A percentile compares a stretch with the other conserved stretches of the same genome.
Conservation (phyloP, 2,888 invertebrate species). For the Protodeltote pygarga region DNA sequence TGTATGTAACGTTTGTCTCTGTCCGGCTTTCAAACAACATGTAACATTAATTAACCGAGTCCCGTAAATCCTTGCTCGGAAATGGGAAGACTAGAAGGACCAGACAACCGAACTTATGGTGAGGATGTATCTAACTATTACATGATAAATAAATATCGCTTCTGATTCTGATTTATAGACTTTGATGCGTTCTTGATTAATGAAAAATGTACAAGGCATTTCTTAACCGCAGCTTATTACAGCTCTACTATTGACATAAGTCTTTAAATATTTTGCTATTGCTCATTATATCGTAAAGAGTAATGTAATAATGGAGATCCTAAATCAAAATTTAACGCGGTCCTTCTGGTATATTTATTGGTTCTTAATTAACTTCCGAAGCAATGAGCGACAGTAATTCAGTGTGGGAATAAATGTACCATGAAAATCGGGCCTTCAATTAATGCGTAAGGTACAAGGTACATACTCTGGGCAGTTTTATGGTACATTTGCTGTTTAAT, state of each 20-base stretch:
- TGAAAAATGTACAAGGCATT: neutral
- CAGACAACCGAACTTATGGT: too few relatives aligned
- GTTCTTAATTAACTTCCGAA: neutral
- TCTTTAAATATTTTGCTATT: too few relatives aligned
- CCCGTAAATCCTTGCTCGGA: constrained; percentile 31
- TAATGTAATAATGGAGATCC: too few relatives aligned
- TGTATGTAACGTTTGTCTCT: constrained; percentile 62
- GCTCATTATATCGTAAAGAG: too few relatives aligned
- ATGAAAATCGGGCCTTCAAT: constrained; percentile 24
- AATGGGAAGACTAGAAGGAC: constrained; percentile 14
- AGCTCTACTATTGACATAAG: too few relatives aligned
- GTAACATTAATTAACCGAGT: constrained; percentile 45
- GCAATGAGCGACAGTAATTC: constrained; percentile 17
- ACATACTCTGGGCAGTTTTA: constrained; percentile 30
- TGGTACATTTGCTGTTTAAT: constrained; percentile 34
- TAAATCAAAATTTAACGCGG: neutral
- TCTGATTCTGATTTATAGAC: too few relatives aligned
- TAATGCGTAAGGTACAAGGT: constrained; percentile 26
- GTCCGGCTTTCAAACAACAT: constrained; percentile 49
- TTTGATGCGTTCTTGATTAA: too few relatives aligned
- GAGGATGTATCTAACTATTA: too few relatives aligned
- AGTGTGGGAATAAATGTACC: constrained; percentile 30
- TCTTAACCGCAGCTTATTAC: too few relatives aligned
- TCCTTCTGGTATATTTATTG: constrained; percentile 10
- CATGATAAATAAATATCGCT: too few relatives aligned